Evolutionary conservation across 2,113 vertebrate species (phyloP).

Genomic region (Chaetura pelagica): DNA sequence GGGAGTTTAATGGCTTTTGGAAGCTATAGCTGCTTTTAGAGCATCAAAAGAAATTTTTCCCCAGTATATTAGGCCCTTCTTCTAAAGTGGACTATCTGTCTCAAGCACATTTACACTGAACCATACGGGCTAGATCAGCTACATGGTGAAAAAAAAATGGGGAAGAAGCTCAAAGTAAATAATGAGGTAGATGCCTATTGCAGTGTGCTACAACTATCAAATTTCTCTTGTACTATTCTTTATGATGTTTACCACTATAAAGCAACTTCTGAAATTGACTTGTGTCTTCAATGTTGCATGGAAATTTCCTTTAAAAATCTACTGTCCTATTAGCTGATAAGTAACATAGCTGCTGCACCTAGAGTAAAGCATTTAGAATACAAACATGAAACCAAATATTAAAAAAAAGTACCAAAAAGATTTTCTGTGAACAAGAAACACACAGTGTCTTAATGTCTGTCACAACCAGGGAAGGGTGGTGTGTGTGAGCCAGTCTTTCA

Average conservation of each 20-base stretch:
- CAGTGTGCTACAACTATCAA: neutral
- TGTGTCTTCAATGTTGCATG: neutral
- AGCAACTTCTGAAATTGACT: neutral
- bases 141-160: neutral
- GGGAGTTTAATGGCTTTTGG: neutral
- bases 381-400: neutral
- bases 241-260: neutral
- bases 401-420: neutral
- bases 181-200: neutral
- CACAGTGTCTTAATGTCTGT: constrained; percentile 71
- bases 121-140: neutral
- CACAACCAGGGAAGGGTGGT: constrained; percentile 68
- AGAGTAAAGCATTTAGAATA: neutral
- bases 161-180: neutral
- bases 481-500: neutral
- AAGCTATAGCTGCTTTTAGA: neutral
- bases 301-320: neutral
- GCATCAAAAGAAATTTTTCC: neutral
- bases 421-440: neutral
- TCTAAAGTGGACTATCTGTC: neutral
- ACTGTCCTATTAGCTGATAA: neutral
- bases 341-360: neutral
- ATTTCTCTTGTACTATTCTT: neutral
- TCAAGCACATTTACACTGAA: neutral
- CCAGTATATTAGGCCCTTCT: neutral